phyloP scores from a whole-genome alignment of 2,797 vertebrate species.

The Hylomyscus alleni region DNA sequence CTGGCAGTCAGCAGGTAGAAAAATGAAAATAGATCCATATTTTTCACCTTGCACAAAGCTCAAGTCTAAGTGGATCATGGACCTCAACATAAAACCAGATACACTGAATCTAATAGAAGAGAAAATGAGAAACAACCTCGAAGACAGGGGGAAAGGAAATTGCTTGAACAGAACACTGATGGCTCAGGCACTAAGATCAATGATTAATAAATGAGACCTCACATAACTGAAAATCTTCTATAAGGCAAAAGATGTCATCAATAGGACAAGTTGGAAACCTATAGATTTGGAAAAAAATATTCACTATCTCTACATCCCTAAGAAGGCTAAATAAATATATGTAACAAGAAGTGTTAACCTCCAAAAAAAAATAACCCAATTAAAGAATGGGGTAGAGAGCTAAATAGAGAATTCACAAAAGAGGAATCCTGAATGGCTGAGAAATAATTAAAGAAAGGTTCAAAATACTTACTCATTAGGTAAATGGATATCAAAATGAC shows the following conservation, averaged over 20 bases:
- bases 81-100: background rate
- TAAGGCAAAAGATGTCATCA: background rate
- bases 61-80: background rate
- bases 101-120: background rate
- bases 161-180: background rate
- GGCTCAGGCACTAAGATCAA: background rate
- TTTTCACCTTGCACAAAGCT: background rate
- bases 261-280: background rate
- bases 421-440: background rate
- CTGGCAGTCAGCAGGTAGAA: background rate
- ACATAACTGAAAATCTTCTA: background rate
- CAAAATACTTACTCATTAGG: background rate
- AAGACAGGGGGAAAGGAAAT: background rate
- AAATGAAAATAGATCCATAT: background rate
- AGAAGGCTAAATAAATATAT: background rate
- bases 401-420: background rate
- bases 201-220: background rate
- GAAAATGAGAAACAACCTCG: background rate
- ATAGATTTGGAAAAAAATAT: background rate
- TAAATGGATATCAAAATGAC: background rate
- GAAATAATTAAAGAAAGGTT: background rate
- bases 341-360: no score
- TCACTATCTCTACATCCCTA: background rate
- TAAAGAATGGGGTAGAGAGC: background rate
- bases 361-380: no score